Evolutionary conservation across 2,797 vertebrate genomes (phyloP), one percentile per base, ranked within the genome.

Genomic region (Lithobates pipiens): DNA sequence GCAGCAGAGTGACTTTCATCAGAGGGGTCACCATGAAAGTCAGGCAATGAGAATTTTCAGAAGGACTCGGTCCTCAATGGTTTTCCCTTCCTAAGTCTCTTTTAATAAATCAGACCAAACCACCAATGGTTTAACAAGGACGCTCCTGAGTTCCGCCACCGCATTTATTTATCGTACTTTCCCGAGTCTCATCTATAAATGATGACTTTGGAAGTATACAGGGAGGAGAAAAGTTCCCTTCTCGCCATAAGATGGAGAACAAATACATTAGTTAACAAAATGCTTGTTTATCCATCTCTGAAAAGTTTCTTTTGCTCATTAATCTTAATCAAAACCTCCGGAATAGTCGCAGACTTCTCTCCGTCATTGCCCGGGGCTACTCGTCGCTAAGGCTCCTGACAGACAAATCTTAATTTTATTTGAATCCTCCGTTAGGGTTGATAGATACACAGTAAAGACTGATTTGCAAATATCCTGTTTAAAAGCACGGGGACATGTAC

Each of bases 351-450:
- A 85, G 89, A 90, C 89, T 91, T 90, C 80, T 86, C 89, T 90
- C 88, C 89, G 88, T 91, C 90, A 76, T 88, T 91, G 91, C 92
- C 91, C 91, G 86, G 87, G 92, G 90, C 89, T 86, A 89, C 83
- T 88, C 88, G 80, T 88, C 86, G 85, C 77, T 77, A 86, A 90
- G 88, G 88, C 90, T 82, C 89, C 92, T 88, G 91, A 92, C 91
- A 91, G 68, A 72, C 91, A 91, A 92, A 91, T 86, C 91, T 90
- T 93, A 89, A 93, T 93, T 92, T 88, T 87, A 84, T 69, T 90
- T 90, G 90, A 91, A 92, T 92, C 91, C 92, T 93, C 90, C 89
- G 77, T 91, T 86, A 90, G 88, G 80, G 90, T 80, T 78, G 81
- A 89, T 88, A 74, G 89, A 79, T 83, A 83, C 74, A 82, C 90